Evolutionary conservation across 2,113 vertebrate species (phyloP).

Genomic region (Psettodes erumei): DNA sequence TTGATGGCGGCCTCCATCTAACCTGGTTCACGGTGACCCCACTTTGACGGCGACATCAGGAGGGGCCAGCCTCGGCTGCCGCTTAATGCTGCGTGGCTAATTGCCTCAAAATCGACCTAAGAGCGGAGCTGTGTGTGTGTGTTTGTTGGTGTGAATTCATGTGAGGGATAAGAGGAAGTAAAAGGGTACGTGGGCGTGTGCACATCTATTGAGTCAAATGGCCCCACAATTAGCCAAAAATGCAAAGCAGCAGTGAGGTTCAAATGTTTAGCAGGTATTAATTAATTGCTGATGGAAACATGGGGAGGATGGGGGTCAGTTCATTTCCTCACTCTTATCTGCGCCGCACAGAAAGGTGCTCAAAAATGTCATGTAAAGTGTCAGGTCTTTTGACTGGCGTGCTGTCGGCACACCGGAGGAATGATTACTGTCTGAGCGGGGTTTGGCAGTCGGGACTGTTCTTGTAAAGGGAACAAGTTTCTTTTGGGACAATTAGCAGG

Average conservation of each 20-base stretch:
- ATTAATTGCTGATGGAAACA: constrained; percentile 64
- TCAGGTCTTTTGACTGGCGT: constrained; percentile 30
- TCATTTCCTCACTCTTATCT: constrained; percentile 53
- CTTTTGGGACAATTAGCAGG: constrained; percentile 53
- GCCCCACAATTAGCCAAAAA: constrained; percentile 63
- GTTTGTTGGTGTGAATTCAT: constrained; percentile 7
- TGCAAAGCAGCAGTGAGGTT: constrained; percentile 52
- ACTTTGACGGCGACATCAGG: constrained; percentile 35
- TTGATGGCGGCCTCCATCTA: constrained; percentile 40
- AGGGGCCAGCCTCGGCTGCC: constrained; percentile 7
- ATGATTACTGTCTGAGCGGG: constrained; percentile 16
- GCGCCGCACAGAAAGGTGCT: constrained; percentile 29
- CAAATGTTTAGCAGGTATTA: constrained; percentile 64
- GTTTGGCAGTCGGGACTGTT: constrained; percentile 32
- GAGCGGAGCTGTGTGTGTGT: background rate
- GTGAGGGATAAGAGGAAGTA: background rate
- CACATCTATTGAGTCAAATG: constrained; percentile 41
- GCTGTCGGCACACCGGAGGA: constrained; percentile 5
- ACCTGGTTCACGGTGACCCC: constrained; percentile 33
- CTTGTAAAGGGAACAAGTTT: background rate
- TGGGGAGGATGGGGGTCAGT: constrained; percentile 38
- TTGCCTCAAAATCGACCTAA: constrained; percentile 37
- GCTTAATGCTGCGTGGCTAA: constrained; percentile 58
- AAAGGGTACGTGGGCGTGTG: constrained; percentile 8
- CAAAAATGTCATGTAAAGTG: constrained; percentile 46